phyloP scores from a whole-genome alignment of 2,797 vertebrate genomes.

The Gambusia yucatana region DNA sequence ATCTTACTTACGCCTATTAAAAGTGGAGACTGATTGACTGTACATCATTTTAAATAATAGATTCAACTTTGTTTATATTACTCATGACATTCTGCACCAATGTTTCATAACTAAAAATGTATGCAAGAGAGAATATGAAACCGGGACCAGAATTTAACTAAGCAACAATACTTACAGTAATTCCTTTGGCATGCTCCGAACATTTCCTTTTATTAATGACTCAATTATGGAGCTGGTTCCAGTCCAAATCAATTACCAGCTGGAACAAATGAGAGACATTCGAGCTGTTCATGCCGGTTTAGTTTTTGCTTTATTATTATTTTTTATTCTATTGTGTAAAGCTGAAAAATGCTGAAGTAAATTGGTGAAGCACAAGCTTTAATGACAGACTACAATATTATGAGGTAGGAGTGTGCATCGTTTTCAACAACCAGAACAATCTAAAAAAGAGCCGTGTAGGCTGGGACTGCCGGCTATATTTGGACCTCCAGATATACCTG shows the following conservation, averaged over 20 bases:
- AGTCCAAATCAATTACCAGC: conserved; percentile 50
- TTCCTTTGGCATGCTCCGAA: conserved; percentile 44
- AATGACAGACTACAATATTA: not conserved
- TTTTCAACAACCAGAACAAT: conserved; percentile 12
- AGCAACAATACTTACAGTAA: conserved; percentile 37
- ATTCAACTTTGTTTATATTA: conserved; percentile 42
- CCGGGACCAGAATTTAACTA: conserved; percentile 36
- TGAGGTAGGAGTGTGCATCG: conserved; percentile 1
- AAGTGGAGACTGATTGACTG: conserved; percentile 8
- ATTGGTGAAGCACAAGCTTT: conserved; percentile 5
- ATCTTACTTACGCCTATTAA: conserved; percentile 1
- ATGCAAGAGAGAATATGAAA: conserved; percentile 58
- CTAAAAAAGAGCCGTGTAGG: not conserved
- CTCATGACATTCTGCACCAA: conserved; percentile 50
- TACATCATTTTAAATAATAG: conserved; percentile 18
- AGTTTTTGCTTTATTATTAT: conserved; percentile 1
- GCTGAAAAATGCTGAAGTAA: conserved; percentile 23
- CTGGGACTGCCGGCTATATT: conserved; percentile 23
- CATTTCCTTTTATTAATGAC: conserved; percentile 62
- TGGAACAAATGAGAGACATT: conserved; percentile 31
- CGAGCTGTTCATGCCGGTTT: conserved; percentile 1
- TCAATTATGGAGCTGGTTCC: conserved; percentile 46
- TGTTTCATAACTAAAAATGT: conserved; percentile 50
- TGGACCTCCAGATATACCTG: conserved; percentile 46
- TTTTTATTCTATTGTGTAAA: conserved; percentile 4